phyloP scores from a whole-genome alignment of 2,113 vertebrate species.

The Mirza zaza region DNA sequence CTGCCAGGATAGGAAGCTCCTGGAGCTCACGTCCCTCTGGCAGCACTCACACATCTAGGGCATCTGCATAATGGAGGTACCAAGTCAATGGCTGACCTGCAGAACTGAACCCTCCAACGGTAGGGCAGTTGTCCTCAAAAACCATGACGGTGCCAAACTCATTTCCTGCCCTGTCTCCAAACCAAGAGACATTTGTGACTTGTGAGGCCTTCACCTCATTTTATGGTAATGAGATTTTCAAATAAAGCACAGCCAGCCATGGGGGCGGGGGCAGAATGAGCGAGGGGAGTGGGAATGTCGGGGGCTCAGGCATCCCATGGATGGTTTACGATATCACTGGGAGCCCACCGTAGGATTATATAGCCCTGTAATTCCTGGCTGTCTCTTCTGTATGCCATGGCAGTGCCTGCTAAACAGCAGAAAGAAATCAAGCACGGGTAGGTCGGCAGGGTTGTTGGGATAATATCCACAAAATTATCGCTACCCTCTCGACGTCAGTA shows the following conservation, averaged over 20 bases:
- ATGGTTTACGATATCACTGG: conserved; percentile 22
- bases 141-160: background rate
- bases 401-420: conserved; percentile 12
- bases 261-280: background rate
- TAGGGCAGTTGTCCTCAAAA: background rate
- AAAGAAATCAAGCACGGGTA: background rate
- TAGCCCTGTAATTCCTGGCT: background rate
- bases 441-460: conserved; percentile 3
- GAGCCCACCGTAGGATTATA: background rate
- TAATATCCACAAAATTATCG: conserved; percentile 38
- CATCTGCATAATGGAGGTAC: background rate
- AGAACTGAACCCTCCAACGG: background rate
- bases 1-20: background rate
- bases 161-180: background rate
- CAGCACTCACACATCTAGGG: background rate
- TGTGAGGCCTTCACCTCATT: background rate
- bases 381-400: conserved; percentile 13
- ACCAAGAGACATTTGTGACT: background rate
- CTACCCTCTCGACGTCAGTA: conserved; percentile 52
- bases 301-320: background rate
- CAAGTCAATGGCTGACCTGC: background rate
- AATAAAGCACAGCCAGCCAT: conserved; percentile 28
- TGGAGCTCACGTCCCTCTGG: background rate
- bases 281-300: background rate
- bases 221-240: conserved; percentile 49